These are phyloP conservation scores for Albula glossodonta DNA, from an alignment of 2,113 vertebrate species.

Conservation along the genomic window DNA sequence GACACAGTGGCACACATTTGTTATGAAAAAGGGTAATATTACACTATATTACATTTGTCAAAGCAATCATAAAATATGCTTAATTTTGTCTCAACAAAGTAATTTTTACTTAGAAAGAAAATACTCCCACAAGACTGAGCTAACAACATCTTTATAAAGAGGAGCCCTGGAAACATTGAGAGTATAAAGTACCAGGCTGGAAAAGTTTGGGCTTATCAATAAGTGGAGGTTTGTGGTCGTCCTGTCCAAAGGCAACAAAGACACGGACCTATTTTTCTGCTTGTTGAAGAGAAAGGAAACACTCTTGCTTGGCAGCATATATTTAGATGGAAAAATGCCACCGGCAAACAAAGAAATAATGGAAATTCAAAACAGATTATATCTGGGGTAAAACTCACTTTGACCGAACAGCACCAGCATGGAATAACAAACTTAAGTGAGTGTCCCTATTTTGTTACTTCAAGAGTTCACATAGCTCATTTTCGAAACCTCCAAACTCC, in stretches of 20 bases:
- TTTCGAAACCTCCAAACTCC: not conserved
- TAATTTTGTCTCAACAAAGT: not conserved
- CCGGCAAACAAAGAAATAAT: constrained; percentile 8
- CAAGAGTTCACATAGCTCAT: not conserved
- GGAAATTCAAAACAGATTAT: constrained; percentile 9
- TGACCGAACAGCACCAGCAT: not conserved
- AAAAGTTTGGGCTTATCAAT: not conserved
- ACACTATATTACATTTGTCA: not conserved
- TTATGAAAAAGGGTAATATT: not conserved
- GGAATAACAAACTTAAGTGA: not conserved
- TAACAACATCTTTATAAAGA: not conserved
- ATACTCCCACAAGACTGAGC: no score
- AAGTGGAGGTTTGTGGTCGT: not conserved
- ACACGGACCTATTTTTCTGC: constrained; percentile 8
- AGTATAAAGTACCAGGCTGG: not conserved
- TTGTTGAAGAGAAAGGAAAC: constrained; percentile 4
- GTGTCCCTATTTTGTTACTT: not conserved
- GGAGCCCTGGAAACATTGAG: not conserved
- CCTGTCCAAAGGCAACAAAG: not conserved
- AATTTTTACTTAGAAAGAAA: not conserved
- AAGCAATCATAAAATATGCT: not conserved
- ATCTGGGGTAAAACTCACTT: not conserved
- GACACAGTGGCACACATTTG: not conserved
- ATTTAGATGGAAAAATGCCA: not conserved
- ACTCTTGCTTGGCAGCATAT: not conserved